phyloP scores from a whole-genome alignment of 2,888 invertebrate species.

The Chalcis sispes region DNA sequence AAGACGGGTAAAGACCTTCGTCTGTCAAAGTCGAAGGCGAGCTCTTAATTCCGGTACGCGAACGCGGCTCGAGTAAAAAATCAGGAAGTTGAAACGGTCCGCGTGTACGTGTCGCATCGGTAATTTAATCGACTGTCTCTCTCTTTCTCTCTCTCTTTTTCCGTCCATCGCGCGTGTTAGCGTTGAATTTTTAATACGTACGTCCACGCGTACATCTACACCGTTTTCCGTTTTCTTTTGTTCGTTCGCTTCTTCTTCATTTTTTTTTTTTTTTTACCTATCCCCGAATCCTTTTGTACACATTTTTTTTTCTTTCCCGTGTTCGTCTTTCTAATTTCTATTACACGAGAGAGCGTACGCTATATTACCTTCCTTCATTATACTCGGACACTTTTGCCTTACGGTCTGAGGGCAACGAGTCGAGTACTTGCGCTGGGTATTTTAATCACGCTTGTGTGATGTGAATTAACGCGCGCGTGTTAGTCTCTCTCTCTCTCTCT shows the following conservation, averaged over 20 bases:
- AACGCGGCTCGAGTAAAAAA: neutral
- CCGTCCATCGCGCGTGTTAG: constrained; percentile 13
- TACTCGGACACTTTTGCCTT: too few relatives aligned
- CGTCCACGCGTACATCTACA: neutral
- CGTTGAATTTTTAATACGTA: constrained; percentile 46
- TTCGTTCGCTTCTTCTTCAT: constrained; percentile 2
- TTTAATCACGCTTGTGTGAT: too few relatives aligned
- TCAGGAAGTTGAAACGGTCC: constrained; percentile 6
- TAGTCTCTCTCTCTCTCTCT: too few relatives aligned
- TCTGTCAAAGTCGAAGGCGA: constrained; percentile 5
- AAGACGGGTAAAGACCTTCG: constrained; percentile 7
- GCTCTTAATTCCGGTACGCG: constrained; percentile 16
- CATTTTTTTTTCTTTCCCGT: too few relatives aligned
- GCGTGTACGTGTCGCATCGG: constrained; percentile 29
- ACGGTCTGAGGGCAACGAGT: too few relatives aligned
- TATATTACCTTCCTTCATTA: too few relatives aligned
- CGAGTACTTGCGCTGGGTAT: too few relatives aligned
- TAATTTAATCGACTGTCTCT: constrained; percentile 32
- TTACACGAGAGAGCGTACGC: too few relatives aligned
- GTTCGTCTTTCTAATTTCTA: too few relatives aligned
- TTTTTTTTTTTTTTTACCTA: neutral
- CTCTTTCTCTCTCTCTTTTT: too few relatives aligned
- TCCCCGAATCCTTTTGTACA: too few relatives aligned
- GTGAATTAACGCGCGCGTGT: too few relatives aligned
- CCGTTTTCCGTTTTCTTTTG: constrained; percentile 20